Base-by-base conservation (phyloP, 2,888 invertebrate species). In the Neria commutata region DNA sequence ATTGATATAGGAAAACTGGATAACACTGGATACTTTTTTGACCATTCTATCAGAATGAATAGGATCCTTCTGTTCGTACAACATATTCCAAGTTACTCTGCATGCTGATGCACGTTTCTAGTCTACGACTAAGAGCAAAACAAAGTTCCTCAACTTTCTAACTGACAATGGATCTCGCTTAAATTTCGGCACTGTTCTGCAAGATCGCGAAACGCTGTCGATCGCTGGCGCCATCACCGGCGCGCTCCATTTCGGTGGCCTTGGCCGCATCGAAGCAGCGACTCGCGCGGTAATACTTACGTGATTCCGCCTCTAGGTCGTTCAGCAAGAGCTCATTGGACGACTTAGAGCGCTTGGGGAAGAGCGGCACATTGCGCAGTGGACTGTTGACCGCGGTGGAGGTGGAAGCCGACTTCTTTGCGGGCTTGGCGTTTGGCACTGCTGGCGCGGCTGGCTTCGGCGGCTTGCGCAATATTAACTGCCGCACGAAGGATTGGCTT, bases 401-500 rank as follows among this genome's bases (percentile, higher is more conserved):
- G 62, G 68, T 69, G 37, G 68, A 62, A 54, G 48, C 33, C 51
- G 65, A 1, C 60, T 47, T 16, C 57, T 26, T 5, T 52, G 55
- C 21, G 14, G 74, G 66, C 37, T 67, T 67, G 4, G 76, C 72
- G 6, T 68, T 66, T 0, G 75, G 72, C 4, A 70, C 67, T 2
- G 73, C 70, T 21, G 69, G 65, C 17, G 72, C 72, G 1, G 69
- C 33, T 8, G 50, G 65, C 25, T 74, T 76, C 49, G 75, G 75
- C 5, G 55, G 50, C 23, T 73, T 71, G 63, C 64, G 60, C 24
- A 68, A 66, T 46, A 71, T 68, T 26, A 77, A 66, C 59, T 79
- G 81, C 42, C 71, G 75, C 56, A 82, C 80, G 67, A 82, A 82
- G 6, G 81, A 82, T 61, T 82, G 80, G 55, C 81, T 81, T 16